Conservation (phyloP, 2,113 vertebrate species). For the Conger conger region DNA sequence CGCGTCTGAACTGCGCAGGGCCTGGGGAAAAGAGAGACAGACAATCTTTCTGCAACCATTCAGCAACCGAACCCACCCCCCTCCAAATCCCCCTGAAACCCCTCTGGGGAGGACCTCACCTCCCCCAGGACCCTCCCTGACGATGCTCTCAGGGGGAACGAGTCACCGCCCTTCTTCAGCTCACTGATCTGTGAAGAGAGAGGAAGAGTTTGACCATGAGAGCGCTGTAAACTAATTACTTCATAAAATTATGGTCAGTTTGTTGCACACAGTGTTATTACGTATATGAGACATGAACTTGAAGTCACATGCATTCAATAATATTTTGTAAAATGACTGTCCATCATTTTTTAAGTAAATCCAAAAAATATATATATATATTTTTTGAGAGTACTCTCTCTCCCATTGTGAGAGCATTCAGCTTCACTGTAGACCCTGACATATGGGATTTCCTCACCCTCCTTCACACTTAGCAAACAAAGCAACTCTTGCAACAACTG, state of each 20-base stretch:
- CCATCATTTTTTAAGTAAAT: no score
- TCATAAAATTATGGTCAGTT: no score
- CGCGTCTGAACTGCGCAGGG: constrained; percentile 70
- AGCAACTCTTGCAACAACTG: not conserved
- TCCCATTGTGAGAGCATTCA: no score
- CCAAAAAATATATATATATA: no score
- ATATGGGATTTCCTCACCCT: not conserved
- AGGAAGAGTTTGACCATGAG: not conserved
- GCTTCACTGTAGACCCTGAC: not conserved
- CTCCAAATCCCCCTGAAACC: not conserved
- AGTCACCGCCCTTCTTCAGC: constrained; percentile 76
- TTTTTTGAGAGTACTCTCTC: no score
- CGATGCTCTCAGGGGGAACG: constrained; percentile 72
- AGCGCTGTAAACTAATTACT: no score
- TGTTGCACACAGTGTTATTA: no score
- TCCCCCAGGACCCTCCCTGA: constrained; percentile 81
- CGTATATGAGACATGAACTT: no score
- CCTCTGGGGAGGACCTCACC: constrained; percentile 60
- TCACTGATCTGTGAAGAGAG: constrained; percentile 67
- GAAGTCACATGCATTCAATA: no score
- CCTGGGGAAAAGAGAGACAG: constrained; percentile 59
- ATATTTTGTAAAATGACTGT: no score
- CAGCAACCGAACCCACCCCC: fast-evolving
- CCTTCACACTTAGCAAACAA: not conserved
- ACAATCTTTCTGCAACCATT: fast-evolving